Conservation (phyloP, 2,888 invertebrate genomes). For the Elegia similella region DNA sequence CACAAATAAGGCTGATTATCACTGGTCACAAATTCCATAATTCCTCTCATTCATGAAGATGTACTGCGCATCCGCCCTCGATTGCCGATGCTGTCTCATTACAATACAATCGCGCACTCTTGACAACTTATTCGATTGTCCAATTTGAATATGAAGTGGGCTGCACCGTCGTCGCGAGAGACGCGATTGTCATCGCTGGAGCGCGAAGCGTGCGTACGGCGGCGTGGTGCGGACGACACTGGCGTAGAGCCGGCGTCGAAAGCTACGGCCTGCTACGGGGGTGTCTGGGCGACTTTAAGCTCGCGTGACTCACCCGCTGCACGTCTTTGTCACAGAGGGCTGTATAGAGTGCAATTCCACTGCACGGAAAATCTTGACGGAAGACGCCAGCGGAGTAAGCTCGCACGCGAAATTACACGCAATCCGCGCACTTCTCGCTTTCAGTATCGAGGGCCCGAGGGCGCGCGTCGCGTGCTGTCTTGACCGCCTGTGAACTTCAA, state of each 20-base stretch:
- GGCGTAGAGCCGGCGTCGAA: conserved; percentile 41
- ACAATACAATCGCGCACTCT: conserved; percentile 55
- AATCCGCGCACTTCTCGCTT: conserved; percentile 34
- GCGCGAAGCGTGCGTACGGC: conserved; percentile 48
- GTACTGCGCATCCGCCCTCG: conserved; percentile 34
- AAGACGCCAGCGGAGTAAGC: conserved; percentile 24
- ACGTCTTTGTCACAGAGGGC: conserved; percentile 22
- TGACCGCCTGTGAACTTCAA: conserved; percentile 23
- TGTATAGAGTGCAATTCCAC: conserved; percentile 29
- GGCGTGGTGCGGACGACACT: conserved; percentile 55
- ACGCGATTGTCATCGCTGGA: conserved; percentile 41
- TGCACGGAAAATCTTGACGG: conserved; percentile 37
- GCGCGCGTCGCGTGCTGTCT: conserved; percentile 42
- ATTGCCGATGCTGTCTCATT: conserved; percentile 40
- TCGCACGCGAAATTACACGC: conserved; percentile 49
- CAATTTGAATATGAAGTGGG: conserved; percentile 58
- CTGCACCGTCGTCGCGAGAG: conserved; percentile 50
- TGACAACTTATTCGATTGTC: conserved; percentile 52
- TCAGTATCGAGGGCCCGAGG: conserved; percentile 43
- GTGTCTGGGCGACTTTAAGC: conserved; percentile 57
- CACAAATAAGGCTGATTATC: conserved; percentile 45
- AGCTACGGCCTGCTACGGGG: conserved; percentile 66
- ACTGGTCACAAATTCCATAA: conserved; percentile 51
- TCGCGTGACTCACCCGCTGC: conserved; percentile 49
- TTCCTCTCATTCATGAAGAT: conserved; percentile 31